phyloP scores from a whole-genome alignment of 1,140 invertebrate genomes.

The Drosophila seguyi region DNA sequence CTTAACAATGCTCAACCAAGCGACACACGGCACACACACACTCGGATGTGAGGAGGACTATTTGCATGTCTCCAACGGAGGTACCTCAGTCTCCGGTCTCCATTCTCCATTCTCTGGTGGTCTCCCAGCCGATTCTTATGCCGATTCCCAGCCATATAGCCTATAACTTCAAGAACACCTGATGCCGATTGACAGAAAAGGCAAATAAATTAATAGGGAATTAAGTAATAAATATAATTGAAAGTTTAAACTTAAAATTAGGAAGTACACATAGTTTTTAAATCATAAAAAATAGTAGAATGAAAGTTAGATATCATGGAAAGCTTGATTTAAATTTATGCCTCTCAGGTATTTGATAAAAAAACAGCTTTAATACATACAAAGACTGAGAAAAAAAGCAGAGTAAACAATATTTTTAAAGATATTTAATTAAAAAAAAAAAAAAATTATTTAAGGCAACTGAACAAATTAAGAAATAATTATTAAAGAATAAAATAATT shows the following conservation, averaged over 20 bases:
- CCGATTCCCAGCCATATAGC: constrained; percentile 7
- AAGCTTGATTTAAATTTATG: too few relatives aligned
- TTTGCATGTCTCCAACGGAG: constrained; percentile 59
- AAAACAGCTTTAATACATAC: too few relatives aligned
- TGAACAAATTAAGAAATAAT: constrained; percentile 2
- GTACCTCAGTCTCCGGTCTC: background rate
- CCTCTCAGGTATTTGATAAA: too few relatives aligned
- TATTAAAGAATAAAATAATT: background rate
- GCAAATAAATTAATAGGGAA: constrained; percentile 5
- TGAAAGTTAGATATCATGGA: too few relatives aligned
- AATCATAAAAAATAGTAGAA: too few relatives aligned
- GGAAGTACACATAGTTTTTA: background rate
- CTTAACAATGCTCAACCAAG: constrained; percentile 81
- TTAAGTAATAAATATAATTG: too few relatives aligned
- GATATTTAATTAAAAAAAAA: too few relatives aligned
- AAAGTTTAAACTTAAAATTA: background rate
- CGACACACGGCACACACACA: constrained; percentile 50
- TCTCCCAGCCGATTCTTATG: constrained; percentile 7
- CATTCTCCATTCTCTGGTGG: constrained; percentile 18
- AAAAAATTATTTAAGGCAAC: background rate
- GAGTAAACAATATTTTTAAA: too few relatives aligned
- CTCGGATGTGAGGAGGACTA: constrained; percentile 34
- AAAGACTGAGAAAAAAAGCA: too few relatives aligned
- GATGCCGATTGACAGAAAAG: constrained; percentile 26
- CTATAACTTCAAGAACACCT: background rate